Conservation (phyloP, 2,113 vertebrate species). For the Melanerpes formicivorus region DNA sequence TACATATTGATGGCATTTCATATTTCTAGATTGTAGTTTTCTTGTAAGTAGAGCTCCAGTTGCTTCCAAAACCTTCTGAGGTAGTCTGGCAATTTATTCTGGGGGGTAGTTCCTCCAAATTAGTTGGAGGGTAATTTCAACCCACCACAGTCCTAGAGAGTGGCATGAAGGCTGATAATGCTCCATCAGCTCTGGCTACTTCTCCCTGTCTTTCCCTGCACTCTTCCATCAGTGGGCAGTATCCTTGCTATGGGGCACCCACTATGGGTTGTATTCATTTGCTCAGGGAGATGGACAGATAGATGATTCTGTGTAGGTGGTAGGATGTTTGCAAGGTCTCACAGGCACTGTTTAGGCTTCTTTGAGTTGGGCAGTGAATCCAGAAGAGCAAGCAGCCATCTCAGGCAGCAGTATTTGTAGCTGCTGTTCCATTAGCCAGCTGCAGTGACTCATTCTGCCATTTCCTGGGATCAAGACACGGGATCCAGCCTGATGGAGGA, state of each 20-base stretch:
- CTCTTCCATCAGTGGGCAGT: neutral
- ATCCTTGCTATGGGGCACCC: neutral
- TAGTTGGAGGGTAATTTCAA: no score
- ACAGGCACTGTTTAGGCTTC: neutral
- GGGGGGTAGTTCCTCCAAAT: no score
- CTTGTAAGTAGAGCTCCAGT: no score
- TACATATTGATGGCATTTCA: no score
- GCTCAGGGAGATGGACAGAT: neutral
- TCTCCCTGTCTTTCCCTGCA: neutral
- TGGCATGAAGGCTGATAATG: rapidly evolving
- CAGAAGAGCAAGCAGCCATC: neutral
- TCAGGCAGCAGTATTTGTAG: neutral
- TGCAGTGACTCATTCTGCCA: rapidly evolving
- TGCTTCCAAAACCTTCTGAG: no score
- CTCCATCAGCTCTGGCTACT: neutral
- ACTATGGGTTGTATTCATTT: neutral
- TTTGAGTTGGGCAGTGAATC: neutral
- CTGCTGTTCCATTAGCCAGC: neutral
- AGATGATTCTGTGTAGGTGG: neutral
- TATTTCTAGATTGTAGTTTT: no score
- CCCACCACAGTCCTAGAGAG: neutral
- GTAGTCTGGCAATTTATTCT: no score
- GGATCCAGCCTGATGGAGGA: neutral
- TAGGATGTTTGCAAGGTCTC: neutral
- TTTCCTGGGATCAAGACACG: neutral